These are phyloP conservation scores for Pelosia muscerda DNA, from an alignment of 2,888 invertebrate species.

Conservation along the genomic window DNA sequence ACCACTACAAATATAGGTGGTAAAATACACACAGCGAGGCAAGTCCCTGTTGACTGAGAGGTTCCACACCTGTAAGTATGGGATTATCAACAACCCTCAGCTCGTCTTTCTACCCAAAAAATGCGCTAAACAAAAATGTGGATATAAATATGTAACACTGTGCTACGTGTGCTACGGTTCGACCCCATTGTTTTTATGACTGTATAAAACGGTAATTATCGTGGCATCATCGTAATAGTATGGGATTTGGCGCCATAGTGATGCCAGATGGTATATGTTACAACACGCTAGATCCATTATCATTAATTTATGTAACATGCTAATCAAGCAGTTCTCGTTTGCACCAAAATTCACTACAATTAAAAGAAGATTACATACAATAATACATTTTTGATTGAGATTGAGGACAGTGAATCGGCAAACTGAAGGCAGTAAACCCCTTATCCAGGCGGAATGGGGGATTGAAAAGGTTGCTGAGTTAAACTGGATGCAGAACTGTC, in stretches of 20 bases:
- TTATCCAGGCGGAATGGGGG: neutral
- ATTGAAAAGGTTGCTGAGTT: neutral
- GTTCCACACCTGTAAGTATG: no score
- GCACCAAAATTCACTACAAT: constrained; percentile 33
- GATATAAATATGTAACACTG: no score
- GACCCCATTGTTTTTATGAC: constrained; percentile 78
- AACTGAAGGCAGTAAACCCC: neutral
- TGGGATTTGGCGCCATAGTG: constrained; percentile 72
- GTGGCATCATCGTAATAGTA: constrained; percentile 66
- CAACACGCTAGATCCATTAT: constrained; percentile 41
- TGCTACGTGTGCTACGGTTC: constrained; percentile 10
- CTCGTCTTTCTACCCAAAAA: no score
- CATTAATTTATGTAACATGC: constrained; percentile 42
- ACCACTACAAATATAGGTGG: no score
- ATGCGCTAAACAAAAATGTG: no score
- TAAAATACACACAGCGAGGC: no score
- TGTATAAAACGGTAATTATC: constrained; percentile 56
- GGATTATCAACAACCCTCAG: no score
- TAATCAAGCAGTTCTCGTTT: constrained; percentile 49
- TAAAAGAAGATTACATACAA: neutral
- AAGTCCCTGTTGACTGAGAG: no score
- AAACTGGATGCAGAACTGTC: neutral
- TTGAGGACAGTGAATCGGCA: neutral
- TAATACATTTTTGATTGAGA: neutral
- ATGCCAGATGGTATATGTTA: constrained; percentile 59